phyloP scores from a whole-genome alignment of 2,888 invertebrate genomes.

The Drosophila fungiperda region DNA sequence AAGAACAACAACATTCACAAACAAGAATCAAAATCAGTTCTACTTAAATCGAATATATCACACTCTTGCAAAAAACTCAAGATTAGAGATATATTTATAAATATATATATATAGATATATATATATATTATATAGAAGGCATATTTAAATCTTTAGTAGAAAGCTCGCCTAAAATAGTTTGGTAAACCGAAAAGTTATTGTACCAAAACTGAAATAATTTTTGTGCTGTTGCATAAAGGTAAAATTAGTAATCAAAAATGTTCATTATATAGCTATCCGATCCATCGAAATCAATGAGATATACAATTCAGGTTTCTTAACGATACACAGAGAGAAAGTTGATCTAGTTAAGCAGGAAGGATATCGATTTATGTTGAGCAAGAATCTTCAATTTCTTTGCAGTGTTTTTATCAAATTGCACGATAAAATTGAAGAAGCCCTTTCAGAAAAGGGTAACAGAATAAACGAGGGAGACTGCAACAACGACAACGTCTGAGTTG shows the following conservation, averaged over 20 bases:
- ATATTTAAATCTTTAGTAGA: background rate
- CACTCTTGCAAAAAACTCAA: background rate
- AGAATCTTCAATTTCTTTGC: background rate
- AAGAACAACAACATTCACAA: constrained; percentile 30
- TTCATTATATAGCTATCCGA: background rate
- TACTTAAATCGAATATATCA: background rate
- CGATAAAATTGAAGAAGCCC: background rate
- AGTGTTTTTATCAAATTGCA: background rate
- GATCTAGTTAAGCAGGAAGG: background rate
- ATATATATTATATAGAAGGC: background rate
- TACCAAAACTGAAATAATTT: background rate
- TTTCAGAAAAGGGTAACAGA: constrained; percentile 1
- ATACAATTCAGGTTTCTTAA: background rate
- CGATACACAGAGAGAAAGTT: background rate
- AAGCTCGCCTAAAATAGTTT: background rate
- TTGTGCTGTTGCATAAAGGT: background rate
- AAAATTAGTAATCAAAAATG: background rate
- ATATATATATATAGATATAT: too few relatives aligned
- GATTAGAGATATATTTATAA: too few relatives aligned
- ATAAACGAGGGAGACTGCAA: constrained; percentile 60
- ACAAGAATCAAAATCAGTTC: constrained; percentile 9
- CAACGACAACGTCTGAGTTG: constrained; percentile 60
- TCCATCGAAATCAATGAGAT: background rate
- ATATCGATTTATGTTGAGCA: background rate
- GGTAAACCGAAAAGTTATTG: background rate